phyloP scores from a whole-genome alignment of 2,797 vertebrate genomes.

The Acipenser transmontanus region DNA sequence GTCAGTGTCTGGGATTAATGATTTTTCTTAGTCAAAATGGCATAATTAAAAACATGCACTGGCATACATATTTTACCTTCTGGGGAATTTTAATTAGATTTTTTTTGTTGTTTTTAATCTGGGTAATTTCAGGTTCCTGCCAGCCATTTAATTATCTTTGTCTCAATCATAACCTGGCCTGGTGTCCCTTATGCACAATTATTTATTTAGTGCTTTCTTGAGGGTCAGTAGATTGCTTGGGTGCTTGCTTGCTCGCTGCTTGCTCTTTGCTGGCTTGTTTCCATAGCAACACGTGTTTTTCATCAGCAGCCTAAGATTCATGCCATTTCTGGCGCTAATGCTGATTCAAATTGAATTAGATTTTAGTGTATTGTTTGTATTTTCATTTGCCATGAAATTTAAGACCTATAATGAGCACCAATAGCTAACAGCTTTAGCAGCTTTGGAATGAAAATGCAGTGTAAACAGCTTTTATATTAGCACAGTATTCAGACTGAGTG shows the following conservation, averaged over 20 bases:
- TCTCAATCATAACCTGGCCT: neutral
- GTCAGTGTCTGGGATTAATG: no score
- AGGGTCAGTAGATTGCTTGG: constrained; percentile 22
- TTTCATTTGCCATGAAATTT: constrained; percentile 30
- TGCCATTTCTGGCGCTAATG: constrained; percentile 18
- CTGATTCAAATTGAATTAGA: constrained; percentile 48
- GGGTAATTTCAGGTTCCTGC: no score
- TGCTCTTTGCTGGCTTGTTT: constrained; percentile 45
- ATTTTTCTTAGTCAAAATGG: no score
- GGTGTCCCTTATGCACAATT: neutral
- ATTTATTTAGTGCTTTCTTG: constrained; percentile 20
- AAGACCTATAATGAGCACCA: constrained; percentile 21
- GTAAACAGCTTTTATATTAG: no score
- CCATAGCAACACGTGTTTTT: constrained; percentile 48
- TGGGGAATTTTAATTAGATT: no score
- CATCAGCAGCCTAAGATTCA: constrained; percentile 25
- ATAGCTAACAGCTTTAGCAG: no score
- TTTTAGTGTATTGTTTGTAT: constrained; percentile 40
- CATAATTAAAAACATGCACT: no score
- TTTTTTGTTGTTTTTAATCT: no score
- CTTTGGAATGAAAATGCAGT: no score
- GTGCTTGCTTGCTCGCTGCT: constrained; percentile 11
- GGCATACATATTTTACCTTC: no score
- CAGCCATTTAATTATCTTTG: no score
- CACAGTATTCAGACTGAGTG: no score